Base-by-base conservation (phyloP, 2,888 invertebrate genomes). In the Hyposoter dolosus region DNA sequence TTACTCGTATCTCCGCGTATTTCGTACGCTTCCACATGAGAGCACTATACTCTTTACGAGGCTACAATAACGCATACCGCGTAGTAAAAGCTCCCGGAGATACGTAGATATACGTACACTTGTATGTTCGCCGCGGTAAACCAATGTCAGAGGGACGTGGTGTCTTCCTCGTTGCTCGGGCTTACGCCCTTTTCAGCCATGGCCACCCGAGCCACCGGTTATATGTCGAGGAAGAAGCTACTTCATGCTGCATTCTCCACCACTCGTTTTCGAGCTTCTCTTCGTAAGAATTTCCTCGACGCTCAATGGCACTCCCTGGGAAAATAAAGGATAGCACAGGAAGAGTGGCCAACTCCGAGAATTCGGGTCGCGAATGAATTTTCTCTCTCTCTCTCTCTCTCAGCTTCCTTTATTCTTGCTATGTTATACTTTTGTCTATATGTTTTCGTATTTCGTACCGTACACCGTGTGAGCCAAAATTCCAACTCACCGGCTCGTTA, bases 311-410 rank as follows among this genome's bases (percentile, higher is more conserved):
- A 40, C 56, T 43, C 63, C 23, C 40, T 32, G 47, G n/a, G 65
- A 15, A 66, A 32, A 35, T 43, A 32, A 17, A 43, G 60, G 10
- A 12, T 53, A 3, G 32, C 15, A 40, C 35, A 74, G 63, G 50
- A 75, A 71, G 76, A 65, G 74, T 53, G 78, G 63, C 74, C 50
- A 75, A 79, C 78, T 63, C 40, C n/a, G 74, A 60, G 82, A 82
- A 85, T 78, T 79, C 74, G 78, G 82, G 85, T 85, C 82, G 85
- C 82, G 79, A 85, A 85, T 85, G 82, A 85, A 85, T 85, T 82
- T 85, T 65, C 35, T 28, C 28, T 28, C 28, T 28, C 35, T 40
- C 40, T 40, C 69, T 74, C 75, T 79, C 75, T 78, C 74, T 82
- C 74, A 75, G 75, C 69, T 79, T 75, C 63, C 69, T 74, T 75